Conservation (phyloP, 2,113 vertebrate genomes). For the Carlito syrichta region DNA sequence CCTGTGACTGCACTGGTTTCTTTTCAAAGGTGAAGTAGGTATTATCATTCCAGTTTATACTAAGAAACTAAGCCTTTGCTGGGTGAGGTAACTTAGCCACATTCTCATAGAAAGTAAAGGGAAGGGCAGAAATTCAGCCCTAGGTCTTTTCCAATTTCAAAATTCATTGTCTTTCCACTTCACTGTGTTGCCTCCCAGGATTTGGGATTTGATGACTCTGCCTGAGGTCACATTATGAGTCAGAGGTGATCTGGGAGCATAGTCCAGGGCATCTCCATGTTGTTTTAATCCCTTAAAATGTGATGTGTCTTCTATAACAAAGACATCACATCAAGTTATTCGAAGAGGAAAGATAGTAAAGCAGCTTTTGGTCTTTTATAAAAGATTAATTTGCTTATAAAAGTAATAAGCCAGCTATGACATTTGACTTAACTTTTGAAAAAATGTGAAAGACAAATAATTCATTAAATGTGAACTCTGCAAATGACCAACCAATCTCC, state of each 20-base stretch:
- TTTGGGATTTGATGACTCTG: neutral
- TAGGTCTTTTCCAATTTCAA: conserved; percentile 23
- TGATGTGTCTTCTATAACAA: neutral
- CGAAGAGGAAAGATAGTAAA: neutral
- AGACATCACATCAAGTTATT: neutral
- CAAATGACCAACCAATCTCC: neutral
- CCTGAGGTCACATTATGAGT: conserved; percentile 49
- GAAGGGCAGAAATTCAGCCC: neutral
- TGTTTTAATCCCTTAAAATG: neutral
- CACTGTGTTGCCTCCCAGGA: conserved; percentile 11
- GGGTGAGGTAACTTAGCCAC: neutral
- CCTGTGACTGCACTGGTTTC: neutral
- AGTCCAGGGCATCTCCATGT: neutral
- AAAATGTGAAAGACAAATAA: neutral
- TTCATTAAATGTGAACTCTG: conserved; percentile 36
- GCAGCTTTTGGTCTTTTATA: neutral
- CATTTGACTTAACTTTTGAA: conserved; percentile 38
- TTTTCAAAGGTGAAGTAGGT: neutral
- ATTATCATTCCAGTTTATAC: neutral
- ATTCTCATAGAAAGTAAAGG: conserved; percentile 17
- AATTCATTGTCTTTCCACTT: conserved; percentile 61
- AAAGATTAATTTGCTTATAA: conserved; percentile 5
- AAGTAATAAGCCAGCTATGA: neutral
- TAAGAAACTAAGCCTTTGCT: neutral
- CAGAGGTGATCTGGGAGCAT: conserved; percentile 51